Base-by-base conservation (phyloP, 2,888 invertebrate species). In the Melitaea athalia region DNA sequence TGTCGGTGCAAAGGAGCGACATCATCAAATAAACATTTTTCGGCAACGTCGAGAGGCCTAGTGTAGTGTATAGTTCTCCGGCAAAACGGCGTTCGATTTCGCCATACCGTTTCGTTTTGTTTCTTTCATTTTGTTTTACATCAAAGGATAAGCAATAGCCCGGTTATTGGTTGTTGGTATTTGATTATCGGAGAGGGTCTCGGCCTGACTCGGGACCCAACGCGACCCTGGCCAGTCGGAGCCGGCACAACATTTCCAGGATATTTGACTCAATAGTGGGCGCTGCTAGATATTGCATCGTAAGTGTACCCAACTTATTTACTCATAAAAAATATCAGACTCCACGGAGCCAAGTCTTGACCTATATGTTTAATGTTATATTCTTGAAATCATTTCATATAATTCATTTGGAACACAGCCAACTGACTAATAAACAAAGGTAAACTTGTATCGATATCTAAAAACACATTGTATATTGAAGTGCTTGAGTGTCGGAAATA, bases 241-340 rank as follows among this genome's bases (percentile, higher is more conserved):
- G 86, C 73, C 83, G 90, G 75, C 87, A 91, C 78, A 92, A 84
- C 82, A 86, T 93, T 85, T 88, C 93, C 85, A 91, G 93, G 81
- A 92, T 93, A 78, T 89, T 93, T 85, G 90, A 92, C 83, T 89
- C 92, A 81, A 91, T 93, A 83, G 89, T 92, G 77, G 90, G 87
- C 82, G 93, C 91, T 80, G 93, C 92, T 74, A 88, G 93, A 89
- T 91, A 91, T 79, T 93, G 93, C 84, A 89, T 93, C 88, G 93
- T 93, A 78, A 93, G 93, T 93, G 85, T 6, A 57, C 47, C 45
- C 14, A 57, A 15, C 24, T 61, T 45, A 57, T 52, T 7, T 31
- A 45, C 55, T n/a, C 14, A 17, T 53, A 63, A 8, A 50, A 62
- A 11, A 33, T n/a, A 49, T 14, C 57, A 61, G 66, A 67, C 66